Conservation (phyloP, 2,797 vertebrate genomes). For the Pogonophryne albipinna region DNA sequence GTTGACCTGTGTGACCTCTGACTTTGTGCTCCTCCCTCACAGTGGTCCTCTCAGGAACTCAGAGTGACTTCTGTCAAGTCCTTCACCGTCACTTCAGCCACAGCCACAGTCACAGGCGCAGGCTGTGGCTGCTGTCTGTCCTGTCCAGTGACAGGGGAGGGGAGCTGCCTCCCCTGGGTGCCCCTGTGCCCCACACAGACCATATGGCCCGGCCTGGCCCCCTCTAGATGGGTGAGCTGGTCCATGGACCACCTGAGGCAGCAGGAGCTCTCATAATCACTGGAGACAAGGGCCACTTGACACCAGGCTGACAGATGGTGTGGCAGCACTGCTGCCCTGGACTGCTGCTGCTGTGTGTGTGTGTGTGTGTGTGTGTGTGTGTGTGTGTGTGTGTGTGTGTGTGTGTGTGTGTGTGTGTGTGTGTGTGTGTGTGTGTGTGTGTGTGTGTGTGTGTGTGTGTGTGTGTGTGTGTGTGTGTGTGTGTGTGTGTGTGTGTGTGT, state of each 20-base stretch:
- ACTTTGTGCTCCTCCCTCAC: neutral
- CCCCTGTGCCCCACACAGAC: conserved; percentile 72
- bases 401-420: conserved; percentile 26
- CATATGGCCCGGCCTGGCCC: conserved; percentile 77
- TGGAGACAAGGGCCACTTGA: conserved; percentile 87
- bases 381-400: conserved; percentile 19
- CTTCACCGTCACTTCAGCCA: conserved; percentile 55
- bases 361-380: conserved; percentile 24
- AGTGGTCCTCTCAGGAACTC: conserved; percentile 28
- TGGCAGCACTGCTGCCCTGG: conserved; percentile 59
- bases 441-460: conserved; percentile 15
- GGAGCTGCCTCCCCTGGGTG: conserved; percentile 68
- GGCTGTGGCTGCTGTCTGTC: conserved; percentile 53
- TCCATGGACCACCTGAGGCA: conserved; percentile 84
- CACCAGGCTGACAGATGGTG: conserved; percentile 84
- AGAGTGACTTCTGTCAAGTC: conserved; percentile 61
- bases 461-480: neutral
- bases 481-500: too few relatives aligned
- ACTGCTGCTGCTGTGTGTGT: conserved; percentile 55
- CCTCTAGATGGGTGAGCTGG: conserved; percentile 72
- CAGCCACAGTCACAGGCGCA: conserved; percentile 35
- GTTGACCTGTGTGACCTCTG: conserved; percentile 26
- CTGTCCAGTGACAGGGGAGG: conserved; percentile 57
- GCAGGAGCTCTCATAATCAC: conserved; percentile 82
- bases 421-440: conserved; percentile 23